Conservation (phyloP, 2,113 vertebrate genomes). For the Perca flavescens region DNA sequence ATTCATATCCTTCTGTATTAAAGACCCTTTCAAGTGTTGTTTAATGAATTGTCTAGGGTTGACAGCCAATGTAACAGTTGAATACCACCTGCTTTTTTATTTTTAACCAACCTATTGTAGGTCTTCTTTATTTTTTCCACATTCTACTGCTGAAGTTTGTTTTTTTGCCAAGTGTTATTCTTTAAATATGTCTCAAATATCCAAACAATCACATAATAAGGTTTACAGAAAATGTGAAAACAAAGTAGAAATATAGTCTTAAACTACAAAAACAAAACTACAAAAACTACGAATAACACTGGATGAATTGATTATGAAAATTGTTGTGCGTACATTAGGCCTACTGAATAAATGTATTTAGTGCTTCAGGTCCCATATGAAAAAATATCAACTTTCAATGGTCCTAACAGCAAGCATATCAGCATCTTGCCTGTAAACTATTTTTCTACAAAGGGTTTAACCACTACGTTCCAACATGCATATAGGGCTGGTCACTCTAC, state of each 20-base stretch:
- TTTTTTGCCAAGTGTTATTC: neutral
- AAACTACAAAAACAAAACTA: too few relatives aligned
- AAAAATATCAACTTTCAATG: too few relatives aligned
- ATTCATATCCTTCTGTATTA: neutral
- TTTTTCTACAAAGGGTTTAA: too few relatives aligned
- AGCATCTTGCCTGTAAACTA: too few relatives aligned
- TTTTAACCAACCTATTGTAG: neutral
- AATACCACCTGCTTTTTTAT: neutral
- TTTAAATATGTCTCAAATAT: neutral
- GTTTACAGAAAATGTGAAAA: neutral
- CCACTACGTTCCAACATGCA: too few relatives aligned
- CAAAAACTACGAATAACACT: neutral
- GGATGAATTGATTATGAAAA: too few relatives aligned
- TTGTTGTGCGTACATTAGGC: too few relatives aligned
- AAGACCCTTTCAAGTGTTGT: neutral
- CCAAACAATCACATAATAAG: neutral
- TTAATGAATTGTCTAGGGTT: neutral
- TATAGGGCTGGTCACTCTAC: too few relatives aligned
- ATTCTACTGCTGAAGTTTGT: neutral
- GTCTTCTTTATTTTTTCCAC: neutral
- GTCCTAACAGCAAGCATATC: too few relatives aligned
- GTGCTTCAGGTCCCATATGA: neutral
- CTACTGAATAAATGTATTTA: too few relatives aligned
- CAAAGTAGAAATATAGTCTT: too few relatives aligned
- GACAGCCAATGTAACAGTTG: neutral